A percentile compares a stretch with the other conserved stretches of the same genome.
Evolutionary conservation across 2,797 vertebrate genomes (phyloP).

Genomic region (Oreonectes daqikongensis): DNA sequence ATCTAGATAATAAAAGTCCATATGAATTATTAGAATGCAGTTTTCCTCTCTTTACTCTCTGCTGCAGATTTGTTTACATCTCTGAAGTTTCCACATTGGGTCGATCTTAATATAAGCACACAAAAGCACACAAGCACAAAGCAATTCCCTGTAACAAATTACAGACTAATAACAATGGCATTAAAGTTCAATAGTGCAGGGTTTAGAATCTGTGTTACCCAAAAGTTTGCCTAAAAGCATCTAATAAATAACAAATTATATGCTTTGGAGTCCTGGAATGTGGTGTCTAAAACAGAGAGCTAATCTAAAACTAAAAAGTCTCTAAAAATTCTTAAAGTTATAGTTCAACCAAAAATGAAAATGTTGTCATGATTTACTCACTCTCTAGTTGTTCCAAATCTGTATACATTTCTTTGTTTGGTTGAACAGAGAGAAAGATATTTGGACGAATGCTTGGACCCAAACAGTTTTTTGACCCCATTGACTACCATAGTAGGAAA

Average conservation of each 20-base stretch:
- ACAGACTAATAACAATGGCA: neutral
- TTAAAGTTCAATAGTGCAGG: slow-evolving; percentile 8
- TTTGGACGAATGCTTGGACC: no score
- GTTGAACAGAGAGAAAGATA: no score
- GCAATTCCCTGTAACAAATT: slow-evolving; percentile 5
- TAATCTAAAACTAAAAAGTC: neutral
- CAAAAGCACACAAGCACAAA: slow-evolving; percentile 23
- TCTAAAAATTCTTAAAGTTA: neutral
- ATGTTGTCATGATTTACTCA: no score
- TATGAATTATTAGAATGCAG: no score
- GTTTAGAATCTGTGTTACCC: neutral
- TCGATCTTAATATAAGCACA: slow-evolving; percentile 25
- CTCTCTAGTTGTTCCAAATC: no score
- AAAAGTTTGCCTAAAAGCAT: neutral
- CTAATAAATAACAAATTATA: neutral
- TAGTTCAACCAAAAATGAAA: no score
- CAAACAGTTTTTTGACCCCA: no score
- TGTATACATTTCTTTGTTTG: no score
- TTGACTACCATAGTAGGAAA: no score
- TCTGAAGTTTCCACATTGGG: slow-evolving; percentile 21
- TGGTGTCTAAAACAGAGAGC: neutral
- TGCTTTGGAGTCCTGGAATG: neutral
- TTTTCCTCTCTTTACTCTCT: neutral
- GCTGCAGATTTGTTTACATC: slow-evolving; percentile 28
- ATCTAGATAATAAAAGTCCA: no score